Conservation (phyloP, 2,888 invertebrate genomes). For the Aquatica leii region DNA sequence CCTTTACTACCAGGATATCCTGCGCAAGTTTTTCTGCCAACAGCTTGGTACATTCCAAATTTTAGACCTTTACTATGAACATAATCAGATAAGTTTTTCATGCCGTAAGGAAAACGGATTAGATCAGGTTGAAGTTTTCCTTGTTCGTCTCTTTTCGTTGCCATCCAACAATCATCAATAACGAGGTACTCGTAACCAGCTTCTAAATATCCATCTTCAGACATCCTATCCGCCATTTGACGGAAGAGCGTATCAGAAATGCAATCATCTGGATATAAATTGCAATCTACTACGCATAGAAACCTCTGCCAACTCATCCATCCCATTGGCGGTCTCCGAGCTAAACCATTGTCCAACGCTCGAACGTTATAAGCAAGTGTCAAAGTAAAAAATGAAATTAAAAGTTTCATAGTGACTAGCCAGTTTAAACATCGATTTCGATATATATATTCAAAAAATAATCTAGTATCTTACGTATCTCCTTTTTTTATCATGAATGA, state of each 20-base stretch:
- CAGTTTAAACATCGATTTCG: too few relatives aligned
- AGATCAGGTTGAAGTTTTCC: slow-evolving; percentile 65
- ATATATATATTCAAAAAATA: too few relatives aligned
- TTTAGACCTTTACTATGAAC: slow-evolving; percentile 77
- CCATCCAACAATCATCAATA: slow-evolving; percentile 71
- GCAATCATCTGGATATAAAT: slow-evolving; percentile 70
- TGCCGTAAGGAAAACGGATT: slow-evolving; percentile 68
- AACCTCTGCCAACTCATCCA: slow-evolving; percentile 77
- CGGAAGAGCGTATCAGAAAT: slow-evolving; percentile 69
- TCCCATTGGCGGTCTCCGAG: slow-evolving; percentile 75
- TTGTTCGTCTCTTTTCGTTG: slow-evolving; percentile 60
- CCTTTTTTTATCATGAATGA: too few relatives aligned
- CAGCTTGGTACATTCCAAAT: slow-evolving; percentile 85
- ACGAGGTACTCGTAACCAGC: slow-evolving; percentile 69
- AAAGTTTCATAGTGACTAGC: not conserved
- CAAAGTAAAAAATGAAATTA: too few relatives aligned
- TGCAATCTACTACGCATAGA: slow-evolving; percentile 71
- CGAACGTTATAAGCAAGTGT: not conserved
- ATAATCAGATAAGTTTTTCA: slow-evolving; percentile 68
- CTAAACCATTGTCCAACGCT: slow-evolving; percentile 69
- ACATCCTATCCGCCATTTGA: slow-evolving; percentile 65
- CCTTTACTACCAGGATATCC: slow-evolving; percentile 80
- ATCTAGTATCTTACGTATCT: too few relatives aligned
- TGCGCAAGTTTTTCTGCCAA: slow-evolving; percentile 78
- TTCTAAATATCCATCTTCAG: slow-evolving; percentile 66